A percentile compares a stretch with the other conserved stretches of the same genome.
phyloP scores from a whole-genome alignment of 2,797 vertebrate genomes.

The Pseudochirops corinnae region DNA sequence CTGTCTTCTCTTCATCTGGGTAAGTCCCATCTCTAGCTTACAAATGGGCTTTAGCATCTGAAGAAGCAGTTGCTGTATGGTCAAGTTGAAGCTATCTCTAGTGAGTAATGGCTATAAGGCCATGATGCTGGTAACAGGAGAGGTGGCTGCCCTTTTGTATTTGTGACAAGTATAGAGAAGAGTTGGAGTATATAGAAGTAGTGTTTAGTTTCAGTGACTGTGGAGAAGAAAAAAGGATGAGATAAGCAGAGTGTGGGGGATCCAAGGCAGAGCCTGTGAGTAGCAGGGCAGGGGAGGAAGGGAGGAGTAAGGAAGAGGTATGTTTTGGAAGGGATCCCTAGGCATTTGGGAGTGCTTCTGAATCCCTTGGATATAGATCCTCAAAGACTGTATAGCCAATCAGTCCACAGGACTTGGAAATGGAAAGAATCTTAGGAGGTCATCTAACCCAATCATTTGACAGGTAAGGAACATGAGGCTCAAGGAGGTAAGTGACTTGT shows the following conservation, averaged over 20 bases:
- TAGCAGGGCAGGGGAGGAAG: background rate
- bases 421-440: background rate
- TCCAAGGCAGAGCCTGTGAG: background rate
- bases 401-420: background rate
- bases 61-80: background rate
- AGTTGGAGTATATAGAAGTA: background rate
- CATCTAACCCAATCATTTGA: background rate
- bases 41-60: background rate
- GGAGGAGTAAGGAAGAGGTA: background rate
- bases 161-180: background rate
- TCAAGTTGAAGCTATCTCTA: background rate
- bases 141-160: background rate
- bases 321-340: background rate
- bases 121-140: background rate
- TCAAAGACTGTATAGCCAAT: background rate
- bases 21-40: background rate
- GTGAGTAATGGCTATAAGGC: background rate
- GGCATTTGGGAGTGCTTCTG: background rate
- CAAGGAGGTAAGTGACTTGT: background rate
- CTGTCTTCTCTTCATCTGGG: background rate
- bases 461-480: background rate
- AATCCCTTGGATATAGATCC: background rate
- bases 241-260: background rate
- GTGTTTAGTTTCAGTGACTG: background rate
- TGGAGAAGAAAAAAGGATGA: background rate